Base-by-base conservation (phyloP, 2,113 vertebrate genomes). In the Dicerorhinus sumatrensis region DNA sequence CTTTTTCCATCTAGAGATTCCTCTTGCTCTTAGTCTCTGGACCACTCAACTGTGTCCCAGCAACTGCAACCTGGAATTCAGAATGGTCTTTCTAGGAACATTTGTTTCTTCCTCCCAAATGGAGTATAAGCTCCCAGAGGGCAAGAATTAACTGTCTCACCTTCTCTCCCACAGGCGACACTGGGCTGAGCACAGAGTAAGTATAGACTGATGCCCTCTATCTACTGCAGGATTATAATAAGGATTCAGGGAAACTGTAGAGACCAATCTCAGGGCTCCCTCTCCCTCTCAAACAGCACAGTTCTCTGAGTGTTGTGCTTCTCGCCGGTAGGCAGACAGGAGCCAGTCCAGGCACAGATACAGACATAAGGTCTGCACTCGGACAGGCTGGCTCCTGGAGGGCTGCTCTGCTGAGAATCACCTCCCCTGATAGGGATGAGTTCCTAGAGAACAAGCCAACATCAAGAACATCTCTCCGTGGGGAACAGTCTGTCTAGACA, bases 141-240 rank as follows among this genome's bases (percentile, higher is more conserved):
- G 46, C 54, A 92, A 69, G 23, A 86, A n/a, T 39, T 94, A 13
- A 79, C 39, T 90, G 17, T 62, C 84, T 83, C 79, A 51, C 63
- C 67, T 94, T 91, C 77, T 97, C 39, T 95, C 89, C 29, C 17
- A 83, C 60, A 87, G 51, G 11, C 81, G 94, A 81, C 60, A 85
- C 23, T 88, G 60, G 33, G 56, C 67, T 93, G 33, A 94, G 36
- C 63, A 94, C 42, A 80, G 11, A 93, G 48, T 39, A 81, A 67
- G 33, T 42, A 81, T 0, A 87, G 56, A 81, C 0, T 12, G 72
- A 85, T n/a, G 60, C 17, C 51, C 77, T 94, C 89, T 21, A 20
- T n/a, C 56, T 69, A 77, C 17, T 83, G 54, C 36, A 89, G 39
- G 48, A 87, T 42, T 83, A 60, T 10, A 93, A 11, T 42, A 79